A percentile compares a stretch with the other conserved stretches of the same genome.
Evolutionary conservation across 2,888 invertebrate species (phyloP).

Genomic region (Serripes groenlandicus): DNA sequence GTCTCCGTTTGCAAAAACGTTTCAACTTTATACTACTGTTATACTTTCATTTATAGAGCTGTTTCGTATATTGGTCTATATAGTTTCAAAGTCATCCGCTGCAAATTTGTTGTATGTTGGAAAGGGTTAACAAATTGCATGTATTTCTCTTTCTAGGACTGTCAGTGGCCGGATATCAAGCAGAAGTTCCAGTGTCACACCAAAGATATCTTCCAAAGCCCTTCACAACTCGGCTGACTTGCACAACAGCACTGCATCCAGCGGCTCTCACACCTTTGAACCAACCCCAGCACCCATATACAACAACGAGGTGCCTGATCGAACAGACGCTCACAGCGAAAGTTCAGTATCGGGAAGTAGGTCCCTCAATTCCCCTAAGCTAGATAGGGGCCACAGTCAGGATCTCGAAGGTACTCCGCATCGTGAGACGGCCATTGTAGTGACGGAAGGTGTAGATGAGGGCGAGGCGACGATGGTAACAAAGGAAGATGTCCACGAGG

Average conservation of each 20-base stretch:
- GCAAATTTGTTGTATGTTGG: too few species aligned
- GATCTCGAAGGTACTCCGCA: conserved; percentile 64
- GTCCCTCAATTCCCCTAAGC: conserved; percentile 82
- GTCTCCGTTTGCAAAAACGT: not conserved
- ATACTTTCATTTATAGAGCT: too few species aligned
- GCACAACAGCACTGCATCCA: conserved; percentile 83
- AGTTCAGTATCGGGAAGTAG: conserved; percentile 83
- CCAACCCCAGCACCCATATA: conserved; percentile 56
- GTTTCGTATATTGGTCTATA: too few species aligned
- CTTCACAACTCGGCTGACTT: conserved; percentile 84
- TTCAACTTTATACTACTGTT: too few species aligned
- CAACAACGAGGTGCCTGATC: conserved; percentile 77
- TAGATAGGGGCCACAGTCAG: conserved; percentile 70
- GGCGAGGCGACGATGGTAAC: conserved; percentile 32
- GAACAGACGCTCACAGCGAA: conserved; percentile 82
- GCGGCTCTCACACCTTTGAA: conserved; percentile 84
- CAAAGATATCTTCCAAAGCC: conserved; percentile 82
- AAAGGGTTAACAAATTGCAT: not conserved
- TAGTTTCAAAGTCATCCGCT: too few species aligned
- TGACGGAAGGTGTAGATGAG: conserved; percentile 54
- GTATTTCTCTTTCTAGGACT: conserved; percentile 77
- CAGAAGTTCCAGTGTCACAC: conserved; percentile 85
- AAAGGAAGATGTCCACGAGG: conserved; percentile 31
- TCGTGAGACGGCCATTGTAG: conserved; percentile 55
- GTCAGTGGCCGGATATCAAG: conserved; percentile 85